phyloP scores from a whole-genome alignment of 1,140 invertebrate species.

The Drosophila aff. region DNA sequence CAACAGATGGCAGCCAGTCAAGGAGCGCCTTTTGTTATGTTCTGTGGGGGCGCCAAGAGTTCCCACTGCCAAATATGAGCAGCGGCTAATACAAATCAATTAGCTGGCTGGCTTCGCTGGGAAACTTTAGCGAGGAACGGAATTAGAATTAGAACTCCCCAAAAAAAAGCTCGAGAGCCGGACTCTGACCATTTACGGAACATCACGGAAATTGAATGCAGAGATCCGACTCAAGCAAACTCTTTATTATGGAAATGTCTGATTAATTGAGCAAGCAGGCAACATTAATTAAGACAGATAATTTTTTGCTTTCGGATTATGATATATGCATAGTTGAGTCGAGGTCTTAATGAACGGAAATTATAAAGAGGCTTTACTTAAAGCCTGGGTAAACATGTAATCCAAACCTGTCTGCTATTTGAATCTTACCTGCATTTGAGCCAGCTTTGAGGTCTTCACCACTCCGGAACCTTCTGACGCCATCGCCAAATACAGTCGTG shows the following conservation, averaged over 20 bases:
- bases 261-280: slow-evolving; percentile 40
- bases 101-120: slow-evolving; percentile 36
- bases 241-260: slow-evolving; percentile 30
- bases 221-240: slow-evolving; percentile 6
- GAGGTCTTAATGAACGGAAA: slow-evolving; percentile 1
- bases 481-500: slow-evolving; percentile 73
- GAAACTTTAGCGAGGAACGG: slow-evolving; percentile 31
- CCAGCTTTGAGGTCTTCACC: slow-evolving; percentile 85
- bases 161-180: background rate
- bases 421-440: slow-evolving; percentile 87
- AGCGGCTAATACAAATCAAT: slow-evolving; percentile 54
- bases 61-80: slow-evolving; percentile 51
- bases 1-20: slow-evolving; percentile 28
- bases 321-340: slow-evolving; percentile 4
- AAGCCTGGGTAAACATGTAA: slow-evolving; percentile 19
- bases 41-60: slow-evolving; percentile 22
- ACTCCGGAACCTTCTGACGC: slow-evolving; percentile 76
- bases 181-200: slow-evolving; percentile 44
- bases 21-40: slow-evolving; percentile 22
- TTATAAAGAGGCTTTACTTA: background rate
- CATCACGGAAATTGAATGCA: slow-evolving; percentile 53
- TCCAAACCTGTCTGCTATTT: background rate
- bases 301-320: slow-evolving; percentile 10
- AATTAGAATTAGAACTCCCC: slow-evolving; percentile 34
- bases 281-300: slow-evolving; percentile 31